phyloP scores from a whole-genome alignment of 2,797 vertebrate species.

The Poeciliopsis gracilis region DNA sequence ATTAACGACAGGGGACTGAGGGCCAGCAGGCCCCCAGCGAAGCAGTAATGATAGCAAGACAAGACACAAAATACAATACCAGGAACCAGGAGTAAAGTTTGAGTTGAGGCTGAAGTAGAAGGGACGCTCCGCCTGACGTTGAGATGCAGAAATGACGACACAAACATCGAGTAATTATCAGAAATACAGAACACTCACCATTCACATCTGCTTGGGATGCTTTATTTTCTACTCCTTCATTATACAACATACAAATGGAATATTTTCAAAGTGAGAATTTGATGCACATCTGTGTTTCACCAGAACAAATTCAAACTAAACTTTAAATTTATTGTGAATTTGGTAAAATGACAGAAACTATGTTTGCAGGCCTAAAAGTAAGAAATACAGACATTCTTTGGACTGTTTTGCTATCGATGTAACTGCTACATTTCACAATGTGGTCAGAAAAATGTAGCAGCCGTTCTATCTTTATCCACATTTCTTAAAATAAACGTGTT shows the following conservation, averaged over 20 bases:
- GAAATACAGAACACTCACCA: neutral
- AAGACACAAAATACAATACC: conserved; percentile 22
- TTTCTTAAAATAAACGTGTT: neutral
- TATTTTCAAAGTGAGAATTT: neutral
- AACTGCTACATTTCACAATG: neutral
- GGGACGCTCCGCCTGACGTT: conserved; percentile 17
- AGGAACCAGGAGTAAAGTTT: conserved; percentile 22
- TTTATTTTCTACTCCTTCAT: neutral
- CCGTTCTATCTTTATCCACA: neutral
- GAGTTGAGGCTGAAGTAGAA: conserved; percentile 21
- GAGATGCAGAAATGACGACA: conserved; percentile 12
- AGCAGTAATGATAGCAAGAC: conserved; percentile 24
- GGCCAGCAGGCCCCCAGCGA: conserved; percentile 22
- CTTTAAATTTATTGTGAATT: neutral
- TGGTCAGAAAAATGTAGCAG: neutral
- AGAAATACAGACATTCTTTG: neutral
- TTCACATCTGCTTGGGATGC: neutral
- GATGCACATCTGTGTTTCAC: neutral
- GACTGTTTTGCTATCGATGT: neutral
- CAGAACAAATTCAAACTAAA: neutral
- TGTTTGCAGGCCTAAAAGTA: neutral
- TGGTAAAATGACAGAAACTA: neutral
- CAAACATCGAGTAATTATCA: neutral
- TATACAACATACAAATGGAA: neutral
- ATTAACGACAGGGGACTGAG: conserved; percentile 53